Percentiles rank a stretch among this genome's conserved stretches.
phyloP scores from a whole-genome alignment of 2,113 vertebrate genomes.

The Paramisgurnus dabryanus region DNA sequence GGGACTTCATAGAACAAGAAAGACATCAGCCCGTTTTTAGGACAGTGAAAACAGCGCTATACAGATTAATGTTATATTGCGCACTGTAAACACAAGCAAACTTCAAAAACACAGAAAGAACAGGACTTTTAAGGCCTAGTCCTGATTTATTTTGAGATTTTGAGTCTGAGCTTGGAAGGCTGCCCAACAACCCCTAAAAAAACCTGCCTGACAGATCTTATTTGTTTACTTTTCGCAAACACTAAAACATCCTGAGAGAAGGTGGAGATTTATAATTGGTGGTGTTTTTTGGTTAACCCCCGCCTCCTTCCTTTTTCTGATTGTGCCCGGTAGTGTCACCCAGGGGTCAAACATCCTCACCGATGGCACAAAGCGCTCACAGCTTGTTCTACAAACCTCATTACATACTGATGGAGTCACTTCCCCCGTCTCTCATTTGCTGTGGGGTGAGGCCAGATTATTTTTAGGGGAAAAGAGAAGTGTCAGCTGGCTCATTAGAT shows the following conservation, averaged over 20 bases:
- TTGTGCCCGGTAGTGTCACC: constrained; percentile 71
- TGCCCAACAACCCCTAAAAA: neutral
- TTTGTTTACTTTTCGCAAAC: constrained; percentile 10
- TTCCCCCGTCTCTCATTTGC: constrained; percentile 59
- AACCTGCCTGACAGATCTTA: neutral
- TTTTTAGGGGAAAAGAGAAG: constrained; percentile 58
- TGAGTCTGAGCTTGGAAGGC: no score
- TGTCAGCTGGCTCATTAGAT: constrained; percentile 91
- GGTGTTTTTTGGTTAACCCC: constrained; percentile 17
- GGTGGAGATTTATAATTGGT: constrained; percentile 41
- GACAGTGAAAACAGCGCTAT: no score
- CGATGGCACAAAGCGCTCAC: constrained; percentile 42
- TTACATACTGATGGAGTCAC: constrained; percentile 85
- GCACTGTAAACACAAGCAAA: no score
- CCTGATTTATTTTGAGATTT: no score
- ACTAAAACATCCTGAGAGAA: constrained; percentile 25
- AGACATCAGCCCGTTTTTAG: no score
- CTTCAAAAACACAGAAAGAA: no score
- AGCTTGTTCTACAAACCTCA: constrained; percentile 82
- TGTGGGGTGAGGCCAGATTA: constrained; percentile 33
- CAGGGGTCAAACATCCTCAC: constrained; percentile 76
- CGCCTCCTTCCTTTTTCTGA: constrained; percentile 64
- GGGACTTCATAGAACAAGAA: no score
- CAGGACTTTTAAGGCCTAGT: no score
- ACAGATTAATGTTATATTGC: no score